Conservation (phyloP, 2,888 invertebrate genomes). For the Saturnia japonica region DNA sequence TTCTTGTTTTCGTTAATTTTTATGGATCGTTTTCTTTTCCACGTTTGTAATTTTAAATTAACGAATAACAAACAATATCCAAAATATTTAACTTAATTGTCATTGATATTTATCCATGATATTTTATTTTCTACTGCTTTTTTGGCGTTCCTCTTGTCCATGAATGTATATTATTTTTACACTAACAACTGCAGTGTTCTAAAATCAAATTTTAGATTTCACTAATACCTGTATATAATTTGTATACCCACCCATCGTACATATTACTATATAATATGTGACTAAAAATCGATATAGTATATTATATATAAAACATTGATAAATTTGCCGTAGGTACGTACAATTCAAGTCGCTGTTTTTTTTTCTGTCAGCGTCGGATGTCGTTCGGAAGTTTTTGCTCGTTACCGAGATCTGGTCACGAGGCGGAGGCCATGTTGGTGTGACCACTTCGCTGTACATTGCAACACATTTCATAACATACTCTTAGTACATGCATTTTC, state of each 20-base stretch:
- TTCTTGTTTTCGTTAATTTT: no score
- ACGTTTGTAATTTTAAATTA: no score
- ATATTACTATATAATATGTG: neutral
- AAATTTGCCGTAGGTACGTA: conserved; percentile 5
- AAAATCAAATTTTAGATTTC: neutral
- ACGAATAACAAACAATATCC: no score
- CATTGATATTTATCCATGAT: no score
- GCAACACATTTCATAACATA: neutral
- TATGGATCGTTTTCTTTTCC: no score
- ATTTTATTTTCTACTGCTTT: no score
- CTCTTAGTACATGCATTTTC: conserved; percentile 17
- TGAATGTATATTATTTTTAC: no score
- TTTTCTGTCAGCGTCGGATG: conserved; percentile 57
- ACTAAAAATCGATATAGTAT: neutral
- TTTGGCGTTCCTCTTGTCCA: no score
- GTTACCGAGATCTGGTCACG: conserved; percentile 72
- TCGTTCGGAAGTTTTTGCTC: conserved; percentile 73
- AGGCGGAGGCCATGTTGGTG: conserved; percentile 61
- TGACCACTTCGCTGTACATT: conserved; percentile 33
- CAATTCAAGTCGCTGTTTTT: conserved; percentile 44
- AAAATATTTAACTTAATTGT: no score
- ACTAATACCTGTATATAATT: neutral
- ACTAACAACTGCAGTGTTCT: neutral
- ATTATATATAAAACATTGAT: conserved; percentile 2
- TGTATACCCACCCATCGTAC: neutral